These are phyloP conservation scores for Leuciscus waleckii DNA, from an alignment of 2,797 vertebrate genomes.

Conservation along the genomic window DNA sequence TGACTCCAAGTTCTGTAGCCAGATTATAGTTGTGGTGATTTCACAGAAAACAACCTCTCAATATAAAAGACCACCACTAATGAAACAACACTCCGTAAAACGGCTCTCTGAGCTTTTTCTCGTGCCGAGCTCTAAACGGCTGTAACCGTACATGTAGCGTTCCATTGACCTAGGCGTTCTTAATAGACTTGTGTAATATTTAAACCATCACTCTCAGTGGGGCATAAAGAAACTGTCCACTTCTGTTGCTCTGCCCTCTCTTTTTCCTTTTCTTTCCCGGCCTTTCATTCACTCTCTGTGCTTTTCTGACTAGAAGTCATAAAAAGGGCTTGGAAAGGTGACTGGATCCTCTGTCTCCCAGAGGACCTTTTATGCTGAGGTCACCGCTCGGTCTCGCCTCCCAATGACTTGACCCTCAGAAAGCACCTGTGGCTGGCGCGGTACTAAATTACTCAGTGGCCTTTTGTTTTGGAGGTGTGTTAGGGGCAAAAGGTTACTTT, in stretches of 20 bases:
- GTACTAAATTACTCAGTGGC: constrained; percentile 74
- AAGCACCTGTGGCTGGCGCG: constrained; percentile 79
- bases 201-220: constrained; percentile 36
- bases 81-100: constrained; percentile 48
- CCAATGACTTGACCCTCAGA: constrained; percentile 79
- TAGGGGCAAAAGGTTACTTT: neutral
- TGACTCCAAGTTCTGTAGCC: constrained; percentile 66
- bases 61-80: constrained; percentile 43
- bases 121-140: constrained; percentile 25
- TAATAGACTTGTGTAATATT: constrained; percentile 38
- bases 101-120: constrained; percentile 15
- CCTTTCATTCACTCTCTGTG: constrained; percentile 71
- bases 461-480: constrained; percentile 45
- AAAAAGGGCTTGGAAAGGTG: constrained; percentile 69
- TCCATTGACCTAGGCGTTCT: constrained; percentile 30
- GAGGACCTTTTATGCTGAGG: constrained; percentile 78
- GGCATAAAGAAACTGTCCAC: constrained; percentile 13
- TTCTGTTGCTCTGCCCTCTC: constrained; percentile 66
- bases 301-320: constrained; percentile 70
- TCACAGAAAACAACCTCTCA: constrained; percentile 54
- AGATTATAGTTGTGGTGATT: constrained; percentile 65
- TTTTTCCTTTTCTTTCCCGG: constrained; percentile 68
- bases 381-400: constrained; percentile 81
- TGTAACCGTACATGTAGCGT: constrained; percentile 16
- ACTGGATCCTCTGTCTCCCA: constrained; percentile 75